Conservation (phyloP, 2,888 invertebrate species). For the Steinernema hermaphroditum region DNA sequence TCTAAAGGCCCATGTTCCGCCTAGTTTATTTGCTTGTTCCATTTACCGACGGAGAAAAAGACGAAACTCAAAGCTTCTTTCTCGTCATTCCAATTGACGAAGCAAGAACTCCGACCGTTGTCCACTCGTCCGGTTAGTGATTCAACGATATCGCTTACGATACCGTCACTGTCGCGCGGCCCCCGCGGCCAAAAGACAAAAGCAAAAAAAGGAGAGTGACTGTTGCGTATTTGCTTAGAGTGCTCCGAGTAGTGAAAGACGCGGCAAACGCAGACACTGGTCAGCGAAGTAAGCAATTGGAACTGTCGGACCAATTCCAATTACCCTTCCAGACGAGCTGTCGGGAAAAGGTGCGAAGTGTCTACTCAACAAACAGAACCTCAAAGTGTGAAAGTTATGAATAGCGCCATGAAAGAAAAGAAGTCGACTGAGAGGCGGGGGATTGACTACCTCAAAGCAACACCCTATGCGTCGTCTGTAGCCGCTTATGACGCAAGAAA, state of each 20-base stretch:
- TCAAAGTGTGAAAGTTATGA: no score
- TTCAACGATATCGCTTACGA: background rate
- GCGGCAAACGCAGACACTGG: constrained; percentile 1
- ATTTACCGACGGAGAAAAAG: background rate
- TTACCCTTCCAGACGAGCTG: background rate
- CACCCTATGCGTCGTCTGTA: no score
- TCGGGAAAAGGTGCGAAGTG: no score
- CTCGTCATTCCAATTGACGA: constrained; percentile 3
- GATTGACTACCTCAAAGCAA: no score
- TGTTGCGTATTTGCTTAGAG: constrained; percentile 26
- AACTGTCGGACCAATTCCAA: background rate
- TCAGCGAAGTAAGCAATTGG: background rate
- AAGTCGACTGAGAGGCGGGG: no score
- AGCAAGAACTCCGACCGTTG: background rate
- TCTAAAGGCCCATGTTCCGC: background rate
- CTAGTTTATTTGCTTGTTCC: background rate
- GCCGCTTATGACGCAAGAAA: no score
- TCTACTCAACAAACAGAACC: no score
- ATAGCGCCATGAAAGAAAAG: no score
- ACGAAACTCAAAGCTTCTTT: background rate
- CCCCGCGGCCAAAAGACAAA: constrained; percentile 13
- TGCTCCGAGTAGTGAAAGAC: background rate
- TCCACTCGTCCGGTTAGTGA: constrained; percentile 5
- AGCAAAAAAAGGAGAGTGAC: constrained; percentile 3
- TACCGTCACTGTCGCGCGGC: background rate